Evolutionary conservation across 2,888 invertebrate species (phyloP), one percentile per base, ranked within the genome.

Genomic region (Deilephila porcellus): DNA sequence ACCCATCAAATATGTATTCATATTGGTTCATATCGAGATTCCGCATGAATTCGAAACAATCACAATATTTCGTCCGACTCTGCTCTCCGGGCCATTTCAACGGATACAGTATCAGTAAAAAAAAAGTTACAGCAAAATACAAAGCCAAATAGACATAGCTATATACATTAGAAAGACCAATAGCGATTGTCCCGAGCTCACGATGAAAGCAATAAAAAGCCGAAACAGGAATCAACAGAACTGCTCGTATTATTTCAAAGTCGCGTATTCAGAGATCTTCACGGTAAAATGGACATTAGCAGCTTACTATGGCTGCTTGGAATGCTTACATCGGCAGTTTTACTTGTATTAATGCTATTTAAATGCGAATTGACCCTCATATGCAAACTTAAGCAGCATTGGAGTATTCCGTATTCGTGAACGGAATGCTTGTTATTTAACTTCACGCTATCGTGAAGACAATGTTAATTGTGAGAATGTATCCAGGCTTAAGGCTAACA

Each of bases 281-380:
- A 82, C 83, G 81, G 83, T 86, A 83, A 87, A 91, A 88, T 86
- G 85, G 87, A 85, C 83, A 89, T 91, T 91, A 91, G 88, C 85
- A 20, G 87, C 88, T 82, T 79, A 83, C 83, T 81, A 84, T 86
- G 85, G 85, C 86, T 85, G 85, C 87, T 88, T 84, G 81, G 85
- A 86, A 84, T 86, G 84, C 89, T 90, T 87, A 90, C 87, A 89
- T 86, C 80, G 84, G 80, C 85, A 86, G 83, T 84, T 91, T 90
- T 91, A 91, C 89, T 84, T 86, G 86, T 86, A 86, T 87, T 87
- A 90, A 91, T 91, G 89, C 89, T 89, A 88, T 88, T 85, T 86
- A 90, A 89, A 91, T 90, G 89, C 89, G 87, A 90, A 89, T 88
- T 83, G 79, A 78, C 75, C 81, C 83, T 86, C 84, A 82, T 81